phyloP scores from a whole-genome alignment of 2,113 vertebrate species.

The Rhynchomys soricoides region DNA sequence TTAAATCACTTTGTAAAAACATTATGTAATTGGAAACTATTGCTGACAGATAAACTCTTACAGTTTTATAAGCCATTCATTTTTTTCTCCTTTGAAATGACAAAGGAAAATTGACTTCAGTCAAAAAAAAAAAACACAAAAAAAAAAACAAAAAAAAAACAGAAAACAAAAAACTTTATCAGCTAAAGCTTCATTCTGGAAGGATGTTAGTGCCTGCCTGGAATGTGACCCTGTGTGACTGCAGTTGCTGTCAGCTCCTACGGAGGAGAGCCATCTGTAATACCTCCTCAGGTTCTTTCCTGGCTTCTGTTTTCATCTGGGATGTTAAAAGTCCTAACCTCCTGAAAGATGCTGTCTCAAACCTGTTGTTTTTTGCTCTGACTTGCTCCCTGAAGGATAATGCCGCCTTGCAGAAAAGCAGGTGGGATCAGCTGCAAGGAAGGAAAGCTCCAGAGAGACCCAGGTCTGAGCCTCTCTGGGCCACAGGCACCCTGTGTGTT shows the following conservation, averaged over 20 bases:
- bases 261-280: not conserved
- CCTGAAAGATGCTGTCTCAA: not conserved
- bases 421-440: not conserved
- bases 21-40: no score
- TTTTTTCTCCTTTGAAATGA: no score
- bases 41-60: no score
- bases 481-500: not conserved
- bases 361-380: not conserved
- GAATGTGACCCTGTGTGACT: fast-evolving
- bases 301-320: not conserved
- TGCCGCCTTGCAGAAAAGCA: not conserved
- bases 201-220: not conserved
- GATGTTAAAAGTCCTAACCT: not conserved
- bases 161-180: not conserved
- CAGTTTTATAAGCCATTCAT: no score
- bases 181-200: not conserved
- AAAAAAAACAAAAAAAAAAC: not conserved
- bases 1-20: no score
- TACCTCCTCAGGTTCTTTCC: not conserved
- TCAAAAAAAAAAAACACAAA: no score
- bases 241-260: not conserved
- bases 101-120: no score
- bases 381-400: not conserved
- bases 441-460: not conserved
- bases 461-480: not conserved